phyloP scores from a whole-genome alignment of 2,888 invertebrate species.

The Incurvaria masculella region DNA sequence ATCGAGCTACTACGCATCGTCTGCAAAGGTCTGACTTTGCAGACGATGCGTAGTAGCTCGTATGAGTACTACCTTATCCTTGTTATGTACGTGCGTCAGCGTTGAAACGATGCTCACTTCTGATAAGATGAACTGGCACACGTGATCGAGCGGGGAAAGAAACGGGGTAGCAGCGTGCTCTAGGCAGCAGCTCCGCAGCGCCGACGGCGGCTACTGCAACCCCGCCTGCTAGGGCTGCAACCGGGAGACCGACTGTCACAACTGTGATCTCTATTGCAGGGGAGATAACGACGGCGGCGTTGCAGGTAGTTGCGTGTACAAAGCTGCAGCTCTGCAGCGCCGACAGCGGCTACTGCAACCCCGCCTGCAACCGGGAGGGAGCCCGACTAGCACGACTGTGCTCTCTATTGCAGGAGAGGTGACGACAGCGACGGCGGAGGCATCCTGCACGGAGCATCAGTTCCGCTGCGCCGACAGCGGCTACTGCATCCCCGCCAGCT shows the following conservation, averaged over 20 bases:
- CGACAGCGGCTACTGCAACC: conserved; percentile 63
- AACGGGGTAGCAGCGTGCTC: conserved; percentile 27
- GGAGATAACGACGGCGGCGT: conserved; percentile 25
- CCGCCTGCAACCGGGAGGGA: conserved; percentile 64
- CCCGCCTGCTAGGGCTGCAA: conserved; percentile 70
- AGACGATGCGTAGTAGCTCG: neutral
- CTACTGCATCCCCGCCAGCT: conserved; percentile 65
- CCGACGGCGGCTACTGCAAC: conserved; percentile 61
- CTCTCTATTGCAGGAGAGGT: conserved; percentile 36
- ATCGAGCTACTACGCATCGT: too few relatives aligned
- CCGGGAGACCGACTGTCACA: conserved; percentile 61
- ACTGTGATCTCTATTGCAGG: conserved; percentile 56
- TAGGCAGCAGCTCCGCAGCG: conserved; percentile 58
- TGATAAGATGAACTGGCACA: neutral
- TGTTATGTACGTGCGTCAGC: neutral
- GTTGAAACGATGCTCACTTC: too few relatives aligned
- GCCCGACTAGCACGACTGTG: conserved; percentile 67
- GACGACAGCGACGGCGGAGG: conserved; percentile 21
- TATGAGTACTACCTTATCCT: neutral
- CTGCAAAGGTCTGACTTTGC: neutral
- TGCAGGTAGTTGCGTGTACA: conserved; percentile 25
- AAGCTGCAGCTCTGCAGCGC: conserved; percentile 58
- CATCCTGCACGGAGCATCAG: conserved; percentile 41
- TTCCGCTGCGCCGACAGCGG: conserved; percentile 57
- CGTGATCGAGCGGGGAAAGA: too few relatives aligned